Evolutionary conservation across 2,797 vertebrate genomes (phyloP), one percentile per base, ranked within the genome.

Genomic region (Apogon talboti): DNA sequence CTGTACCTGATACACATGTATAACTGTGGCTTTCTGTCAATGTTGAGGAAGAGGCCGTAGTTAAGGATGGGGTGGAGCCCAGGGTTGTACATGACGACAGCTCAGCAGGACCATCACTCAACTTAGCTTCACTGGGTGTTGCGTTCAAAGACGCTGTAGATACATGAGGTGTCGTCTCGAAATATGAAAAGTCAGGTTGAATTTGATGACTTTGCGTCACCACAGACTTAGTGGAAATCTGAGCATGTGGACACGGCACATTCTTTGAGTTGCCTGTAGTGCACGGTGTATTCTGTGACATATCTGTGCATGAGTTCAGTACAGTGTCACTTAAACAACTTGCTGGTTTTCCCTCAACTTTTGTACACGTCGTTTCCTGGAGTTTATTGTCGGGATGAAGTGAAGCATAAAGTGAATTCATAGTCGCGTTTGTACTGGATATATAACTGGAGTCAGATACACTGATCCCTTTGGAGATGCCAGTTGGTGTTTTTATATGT

Each of bases 1-100:
- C 49, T 33, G 40, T 8, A 46, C 52, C 66, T 56, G 78, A 76
- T 38, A 11, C 58, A 28, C 59, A 61, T 11, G 58, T 21, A 7
- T 62, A 48, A 47, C 38, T 82, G 61, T 67, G 69, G 43, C 62
- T 85, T 78, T 71, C 75, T 15, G 15, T 57, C 37, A 37, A 1
- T 40, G 67, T n/a, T 40, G 58, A 66, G 30, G 15, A 42, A 45
- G 59, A 62, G 8, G 33, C 33, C 28, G 24, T 11, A 6, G 58
- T 41, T 35, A 63, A 47, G 30, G 71, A 38, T 11, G 65, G 21
- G 2, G n/a, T 56, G 2, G 62, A 73, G 59, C 19, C 38, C 49
- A 62, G 52, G 53, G 71, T 18, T 49, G 69, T 8, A 46, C 54
- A 74, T 16, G 35, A 64, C 42, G 58, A 56, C 19, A 67, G 52